Evolutionary conservation across 2,888 invertebrate species (phyloP).

Genomic region (Marronus borbonicus): DNA sequence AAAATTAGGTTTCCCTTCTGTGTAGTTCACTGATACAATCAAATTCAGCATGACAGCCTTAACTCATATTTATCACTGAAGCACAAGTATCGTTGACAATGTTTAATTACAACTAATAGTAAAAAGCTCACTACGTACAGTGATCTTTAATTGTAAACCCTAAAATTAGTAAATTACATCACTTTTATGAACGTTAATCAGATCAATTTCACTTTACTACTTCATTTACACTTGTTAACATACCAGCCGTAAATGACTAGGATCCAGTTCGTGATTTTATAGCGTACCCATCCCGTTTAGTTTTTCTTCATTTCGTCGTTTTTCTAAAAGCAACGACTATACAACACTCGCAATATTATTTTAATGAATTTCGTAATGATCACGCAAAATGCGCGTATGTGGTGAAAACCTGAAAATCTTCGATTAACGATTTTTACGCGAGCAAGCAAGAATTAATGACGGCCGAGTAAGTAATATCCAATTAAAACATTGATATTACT

Average conservation of each 20-base stretch:
- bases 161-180: constrained; percentile 16
- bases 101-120: too few species aligned
- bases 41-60: too few species aligned
- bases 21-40: too few species aligned
- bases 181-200: constrained; percentile 22
- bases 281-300: constrained; percentile 23
- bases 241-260: constrained; percentile 24
- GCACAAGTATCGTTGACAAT: too few species aligned
- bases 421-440: constrained; percentile 39
- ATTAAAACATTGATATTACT: constrained; percentile 56
- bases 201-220: constrained; percentile 38
- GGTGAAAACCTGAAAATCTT: constrained; percentile 48
- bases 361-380: constrained; percentile 49
- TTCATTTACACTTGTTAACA: constrained; percentile 35
- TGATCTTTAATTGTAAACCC: neutral
- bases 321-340: constrained; percentile 1
- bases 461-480: constrained; percentile 55
- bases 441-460: constrained; percentile 35
- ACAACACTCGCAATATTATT: constrained; percentile 28
- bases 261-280: constrained; percentile 31
- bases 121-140: neutral
- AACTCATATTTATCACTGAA: too few species aligned
- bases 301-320: constrained; percentile 9
- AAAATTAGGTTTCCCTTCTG: too few species aligned
- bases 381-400: constrained; percentile 11